A percentile compares a stretch with the other conserved stretches of the same genome.
phyloP scores from a whole-genome alignment of 2,888 invertebrate genomes.

The Chironomus riparius region DNA sequence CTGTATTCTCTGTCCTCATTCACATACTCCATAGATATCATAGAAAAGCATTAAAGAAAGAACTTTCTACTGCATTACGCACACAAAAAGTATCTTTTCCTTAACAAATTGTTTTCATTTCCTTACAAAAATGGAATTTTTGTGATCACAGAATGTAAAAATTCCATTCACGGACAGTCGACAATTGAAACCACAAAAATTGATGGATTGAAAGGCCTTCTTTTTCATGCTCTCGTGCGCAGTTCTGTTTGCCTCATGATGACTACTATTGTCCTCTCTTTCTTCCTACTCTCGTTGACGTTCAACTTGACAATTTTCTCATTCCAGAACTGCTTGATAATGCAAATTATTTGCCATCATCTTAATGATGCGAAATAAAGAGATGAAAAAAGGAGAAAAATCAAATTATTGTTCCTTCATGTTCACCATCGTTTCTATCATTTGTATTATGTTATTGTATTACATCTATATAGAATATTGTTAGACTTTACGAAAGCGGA shows the following conservation, averaged over 20 bases:
- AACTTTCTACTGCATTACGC: not conserved
- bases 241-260: no score
- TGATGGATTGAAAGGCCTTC: not conserved
- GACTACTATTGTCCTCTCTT: not conserved
- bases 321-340: not conserved
- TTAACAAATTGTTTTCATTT: not conserved
- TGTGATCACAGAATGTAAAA: not conserved
- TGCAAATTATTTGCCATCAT: conserved; percentile 4
- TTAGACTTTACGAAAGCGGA: not conserved
- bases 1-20: not conserved
- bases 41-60: not conserved
- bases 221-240: not conserved
- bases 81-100: not conserved
- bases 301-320: not conserved
- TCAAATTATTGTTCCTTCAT: not conserved
- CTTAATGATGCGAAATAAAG: not conserved
- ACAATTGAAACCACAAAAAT: not conserved
- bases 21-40: not conserved
- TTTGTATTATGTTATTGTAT: no score
- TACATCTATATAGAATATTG: not conserved
- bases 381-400: not conserved
- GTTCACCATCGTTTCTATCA: no score
- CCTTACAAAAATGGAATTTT: not conserved
- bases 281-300: not conserved
- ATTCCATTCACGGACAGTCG: not conserved